Evolutionary conservation across 2,797 vertebrate species (phyloP).

Genomic region (Ficedula albicollis): DNA sequence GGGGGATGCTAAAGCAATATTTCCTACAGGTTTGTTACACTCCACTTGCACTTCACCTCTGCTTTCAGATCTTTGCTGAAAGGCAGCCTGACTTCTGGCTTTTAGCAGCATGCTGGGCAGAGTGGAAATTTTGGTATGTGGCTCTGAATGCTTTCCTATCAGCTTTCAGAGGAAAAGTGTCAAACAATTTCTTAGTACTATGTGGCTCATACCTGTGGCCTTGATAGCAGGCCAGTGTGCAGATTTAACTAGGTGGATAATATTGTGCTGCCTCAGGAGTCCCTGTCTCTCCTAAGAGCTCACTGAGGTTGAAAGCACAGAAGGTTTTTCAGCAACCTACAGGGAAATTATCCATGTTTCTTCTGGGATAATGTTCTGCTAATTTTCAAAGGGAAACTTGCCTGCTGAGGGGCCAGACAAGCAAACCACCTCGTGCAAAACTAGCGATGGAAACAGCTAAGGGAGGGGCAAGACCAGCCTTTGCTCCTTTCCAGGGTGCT

Average conservation of each 20-base stretch:
- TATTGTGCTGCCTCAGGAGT: neutral
- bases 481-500: neutral
- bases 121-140: neutral
- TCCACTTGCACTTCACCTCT: neutral
- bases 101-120: neutral
- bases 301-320: neutral
- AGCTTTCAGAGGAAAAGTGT: neutral
- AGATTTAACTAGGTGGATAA: neutral
- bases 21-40: neutral
- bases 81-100: neutral
- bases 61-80: neutral
- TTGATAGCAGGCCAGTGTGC: neutral
- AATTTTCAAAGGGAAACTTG: neutral
- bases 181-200: neutral
- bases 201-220: neutral
- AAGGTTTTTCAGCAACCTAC: neutral
- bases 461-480: neutral
- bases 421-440: neutral
- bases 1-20: neutral
- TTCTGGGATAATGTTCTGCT: neutral
- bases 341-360: neutral
- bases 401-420: neutral
- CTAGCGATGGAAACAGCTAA: neutral
- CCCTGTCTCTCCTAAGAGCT: neutral
- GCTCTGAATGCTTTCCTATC: neutral